Evolutionary conservation across 1,140 invertebrate species (phyloP).

Genomic region (Tetraneura akinire): DNA sequence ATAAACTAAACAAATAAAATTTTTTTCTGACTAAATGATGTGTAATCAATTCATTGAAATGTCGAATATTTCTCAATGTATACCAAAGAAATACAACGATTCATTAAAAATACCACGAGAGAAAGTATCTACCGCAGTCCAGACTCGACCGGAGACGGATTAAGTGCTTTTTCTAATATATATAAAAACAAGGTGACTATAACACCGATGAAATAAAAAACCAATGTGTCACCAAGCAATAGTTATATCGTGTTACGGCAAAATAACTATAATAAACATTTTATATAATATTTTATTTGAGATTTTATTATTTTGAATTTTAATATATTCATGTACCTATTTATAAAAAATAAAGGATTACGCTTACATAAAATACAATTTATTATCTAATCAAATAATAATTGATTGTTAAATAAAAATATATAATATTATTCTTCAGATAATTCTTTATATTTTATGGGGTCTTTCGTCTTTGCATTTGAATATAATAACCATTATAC

Average conservation of each 20-base stretch:
- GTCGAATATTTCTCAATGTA: constrained; percentile 4
- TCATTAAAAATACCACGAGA: constrained; percentile 26
- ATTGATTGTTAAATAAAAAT: too few relatives aligned
- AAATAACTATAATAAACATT: not conserved
- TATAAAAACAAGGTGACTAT: constrained; percentile 26
- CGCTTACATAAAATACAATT: too few relatives aligned
- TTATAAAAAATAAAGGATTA: too few relatives aligned
- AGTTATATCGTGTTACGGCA: constrained; percentile 15
- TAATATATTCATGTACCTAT: too few relatives aligned
- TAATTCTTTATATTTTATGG: too few relatives aligned
- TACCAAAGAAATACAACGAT: not conserved
- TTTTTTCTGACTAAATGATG: not conserved
- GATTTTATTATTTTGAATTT: too few relatives aligned
- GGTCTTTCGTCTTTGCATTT: too few relatives aligned
- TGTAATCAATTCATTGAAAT: not conserved
- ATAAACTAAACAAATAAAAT: not conserved
- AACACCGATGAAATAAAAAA: constrained; percentile 19
- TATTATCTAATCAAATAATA: too few relatives aligned
- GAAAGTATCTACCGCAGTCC: constrained; percentile 5
- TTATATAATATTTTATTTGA: too few relatives aligned
- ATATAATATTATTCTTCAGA: too few relatives aligned
- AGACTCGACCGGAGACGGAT: not conserved
- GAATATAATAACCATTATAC: too few relatives aligned
- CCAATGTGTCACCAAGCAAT: constrained; percentile 8
- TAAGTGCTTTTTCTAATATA: constrained; percentile 44